phyloP scores from a whole-genome alignment of 2,113 vertebrate species.

The Neotoma lepida region DNA sequence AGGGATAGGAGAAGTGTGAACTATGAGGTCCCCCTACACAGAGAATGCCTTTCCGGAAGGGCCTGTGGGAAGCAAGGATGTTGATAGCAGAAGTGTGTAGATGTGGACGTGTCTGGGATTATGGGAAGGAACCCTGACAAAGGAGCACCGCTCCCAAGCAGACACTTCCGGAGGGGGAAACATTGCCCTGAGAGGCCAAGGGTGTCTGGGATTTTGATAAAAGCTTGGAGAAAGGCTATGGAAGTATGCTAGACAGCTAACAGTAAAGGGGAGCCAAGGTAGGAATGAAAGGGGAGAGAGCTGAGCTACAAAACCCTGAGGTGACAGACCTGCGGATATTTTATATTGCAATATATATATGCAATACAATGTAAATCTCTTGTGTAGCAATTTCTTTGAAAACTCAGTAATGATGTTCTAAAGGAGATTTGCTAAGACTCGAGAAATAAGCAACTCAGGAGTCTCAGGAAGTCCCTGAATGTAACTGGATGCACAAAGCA shows the following conservation, averaged over 20 bases:
- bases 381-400: background rate
- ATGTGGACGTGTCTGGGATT: background rate
- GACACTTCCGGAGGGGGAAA: background rate
- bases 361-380: no score
- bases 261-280: background rate
- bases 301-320: background rate
- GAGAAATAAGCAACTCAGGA: background rate
- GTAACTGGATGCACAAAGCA: background rate
- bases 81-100: no score
- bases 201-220: background rate
- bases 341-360: background rate
- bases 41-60: background rate
- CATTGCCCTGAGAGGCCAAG: background rate
- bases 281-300: background rate
- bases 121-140: background rate
- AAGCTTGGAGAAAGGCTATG: background rate
- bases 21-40: background rate
- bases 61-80: background rate
- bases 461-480: background rate
- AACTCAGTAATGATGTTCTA: no score
- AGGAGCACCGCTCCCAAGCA: background rate
- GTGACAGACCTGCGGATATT: background rate
- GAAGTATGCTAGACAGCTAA: background rate
- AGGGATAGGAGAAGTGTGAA: background rate
- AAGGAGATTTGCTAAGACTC: background rate